A percentile compares a stretch with the other conserved stretches of the same genome.
These are phyloP conservation scores for Drosophila serrata DNA, from an alignment of 1,140 invertebrate species.

Conservation along the genomic window DNA sequence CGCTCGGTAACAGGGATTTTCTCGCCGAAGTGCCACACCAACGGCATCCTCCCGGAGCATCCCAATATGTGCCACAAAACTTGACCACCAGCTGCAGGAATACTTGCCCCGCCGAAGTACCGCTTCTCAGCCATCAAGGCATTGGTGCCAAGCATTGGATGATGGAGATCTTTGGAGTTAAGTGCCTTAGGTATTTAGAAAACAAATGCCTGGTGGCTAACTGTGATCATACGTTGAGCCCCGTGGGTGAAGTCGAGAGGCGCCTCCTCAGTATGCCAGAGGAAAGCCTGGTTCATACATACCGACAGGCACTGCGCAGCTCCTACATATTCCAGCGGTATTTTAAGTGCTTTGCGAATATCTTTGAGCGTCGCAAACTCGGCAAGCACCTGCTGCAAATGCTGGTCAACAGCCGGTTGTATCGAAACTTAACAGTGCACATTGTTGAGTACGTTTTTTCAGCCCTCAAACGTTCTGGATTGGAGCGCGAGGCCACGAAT, in stretches of 20 bases:
- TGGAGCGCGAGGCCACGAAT: not conserved
- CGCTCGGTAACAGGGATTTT: not conserved
- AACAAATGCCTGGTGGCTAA: not conserved
- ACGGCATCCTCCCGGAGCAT: not conserved
- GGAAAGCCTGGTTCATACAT: conserved; percentile 2
- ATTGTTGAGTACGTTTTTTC: conserved; percentile 7
- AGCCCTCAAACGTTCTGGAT: conserved; percentile 1
- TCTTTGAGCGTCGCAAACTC: conserved; percentile 35
- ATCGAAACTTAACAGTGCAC: conserved; percentile 9
- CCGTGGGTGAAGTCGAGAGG: conserved; percentile 24
- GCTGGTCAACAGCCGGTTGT: conserved; percentile 38
- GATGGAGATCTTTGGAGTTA: conserved; percentile 37
- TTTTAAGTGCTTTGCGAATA: conserved; percentile 33
- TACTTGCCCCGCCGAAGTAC: not conserved
- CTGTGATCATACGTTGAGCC: conserved; percentile 44
- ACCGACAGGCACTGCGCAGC: conserved; percentile 8
- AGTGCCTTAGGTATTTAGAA: conserved; percentile 39
- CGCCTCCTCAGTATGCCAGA: conserved; percentile 14
- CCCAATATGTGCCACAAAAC: not conserved
- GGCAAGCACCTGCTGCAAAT: conserved; percentile 34
- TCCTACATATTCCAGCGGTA: conserved; percentile 24
- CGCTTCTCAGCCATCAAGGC: not conserved
- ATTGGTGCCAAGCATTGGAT: not conserved
- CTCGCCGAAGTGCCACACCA: conserved; percentile 5
- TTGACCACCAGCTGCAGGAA: not conserved